Percentiles rank a stretch among this genome's conserved stretches.
phyloP scores from a whole-genome alignment of 2,888 invertebrate genomes.

The Tortrix viridana region DNA sequence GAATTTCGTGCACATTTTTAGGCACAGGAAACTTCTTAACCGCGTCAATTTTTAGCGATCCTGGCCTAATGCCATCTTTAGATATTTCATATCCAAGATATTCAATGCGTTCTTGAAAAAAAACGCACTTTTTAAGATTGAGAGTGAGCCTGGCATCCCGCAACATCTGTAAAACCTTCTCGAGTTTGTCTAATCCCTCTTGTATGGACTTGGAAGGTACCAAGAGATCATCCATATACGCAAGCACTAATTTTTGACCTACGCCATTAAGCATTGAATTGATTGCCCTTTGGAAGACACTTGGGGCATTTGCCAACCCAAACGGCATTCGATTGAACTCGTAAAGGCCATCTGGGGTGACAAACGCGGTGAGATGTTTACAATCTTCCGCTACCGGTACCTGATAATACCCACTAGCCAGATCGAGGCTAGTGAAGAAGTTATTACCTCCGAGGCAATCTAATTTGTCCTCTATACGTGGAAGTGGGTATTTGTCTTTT shows the following conservation, averaged over 20 bases:
- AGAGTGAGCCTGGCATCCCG: conserved; percentile 37
- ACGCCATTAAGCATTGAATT: conserved; percentile 27
- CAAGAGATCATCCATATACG: conserved; percentile 36
- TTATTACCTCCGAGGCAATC: conserved; percentile 19
- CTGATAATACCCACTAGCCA: conserved; percentile 32
- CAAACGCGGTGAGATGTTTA: conserved; percentile 28
- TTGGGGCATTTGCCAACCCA: conserved; percentile 34
- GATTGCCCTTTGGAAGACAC: conserved; percentile 34
- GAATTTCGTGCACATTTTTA: conserved; percentile 1
- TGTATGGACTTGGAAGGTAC: conserved; percentile 20
- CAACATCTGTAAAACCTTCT: conserved; percentile 17
- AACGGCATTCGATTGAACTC: conserved; percentile 35
- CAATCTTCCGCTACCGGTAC: conserved; percentile 43
- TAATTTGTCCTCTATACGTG: conserved; percentile 26
- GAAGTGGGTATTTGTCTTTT: conserved; percentile 26
- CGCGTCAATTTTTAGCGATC: conserved; percentile 1
- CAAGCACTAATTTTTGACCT: conserved; percentile 11
- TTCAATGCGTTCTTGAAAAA: conserved; percentile 4
- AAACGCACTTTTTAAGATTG: conserved; percentile 1
- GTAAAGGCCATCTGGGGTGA: conserved; percentile 24
- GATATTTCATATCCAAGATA: conserved; percentile 8
- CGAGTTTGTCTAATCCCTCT: conserved; percentile 24
- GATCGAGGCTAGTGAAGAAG: conserved; percentile 26
- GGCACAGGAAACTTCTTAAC: conserved; percentile 3
- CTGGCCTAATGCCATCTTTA: background rate